Base-by-base conservation (phyloP, 2,113 vertebrate genomes). In the Sebastes schlegelii region DNA sequence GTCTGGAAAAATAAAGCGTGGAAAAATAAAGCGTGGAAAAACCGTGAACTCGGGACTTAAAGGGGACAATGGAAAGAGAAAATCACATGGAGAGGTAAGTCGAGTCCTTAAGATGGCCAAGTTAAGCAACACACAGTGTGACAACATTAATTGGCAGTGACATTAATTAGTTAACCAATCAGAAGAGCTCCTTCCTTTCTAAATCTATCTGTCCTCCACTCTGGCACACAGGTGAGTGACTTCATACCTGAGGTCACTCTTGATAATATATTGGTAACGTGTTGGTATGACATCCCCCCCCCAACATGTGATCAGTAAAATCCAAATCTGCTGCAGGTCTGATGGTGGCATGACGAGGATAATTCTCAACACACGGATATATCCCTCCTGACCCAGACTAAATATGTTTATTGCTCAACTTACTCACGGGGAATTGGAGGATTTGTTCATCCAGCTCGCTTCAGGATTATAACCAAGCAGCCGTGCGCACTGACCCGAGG, bases 391-490 rank as follows among this genome's bases (percentile, higher is more conserved):
- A 86, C 57, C 74, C 62, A 13, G 13, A 19, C 65, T 86, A 78
- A 91, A 75, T 79, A 88, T 91, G 87, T 87, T 69, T 87, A 83
- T 83, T 90, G 85, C 84, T 90, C 11, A 75, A 42, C 12, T 68
- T 42, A 13, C 80, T 63, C 52, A 74, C 57, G 42, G 26, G 70
- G 71, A 61, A 48, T 42, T 34, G 86, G 70, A 77, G 68, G 75
- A 67, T 79, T 89, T 92, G 79, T 58, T 76, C 82, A 83, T 77
- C 84, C 77, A 83, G 81, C 86, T 86, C 52, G 16, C 57, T 54
- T n/a, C 21, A 19, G 91, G 93, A 92, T 93, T 93, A 92, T 19
- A 79, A 48, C 46, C 84, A 57, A 55, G 76, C 63, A 42, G 60
- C 65, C 62, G 54, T 79, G 79, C 76, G 66, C 63, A 16, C 34